Percentiles rank a stretch among this genome's conserved stretches.
Conservation (phyloP, 2,113 vertebrate genomes). For the Oceanites oceanicus region DNA sequence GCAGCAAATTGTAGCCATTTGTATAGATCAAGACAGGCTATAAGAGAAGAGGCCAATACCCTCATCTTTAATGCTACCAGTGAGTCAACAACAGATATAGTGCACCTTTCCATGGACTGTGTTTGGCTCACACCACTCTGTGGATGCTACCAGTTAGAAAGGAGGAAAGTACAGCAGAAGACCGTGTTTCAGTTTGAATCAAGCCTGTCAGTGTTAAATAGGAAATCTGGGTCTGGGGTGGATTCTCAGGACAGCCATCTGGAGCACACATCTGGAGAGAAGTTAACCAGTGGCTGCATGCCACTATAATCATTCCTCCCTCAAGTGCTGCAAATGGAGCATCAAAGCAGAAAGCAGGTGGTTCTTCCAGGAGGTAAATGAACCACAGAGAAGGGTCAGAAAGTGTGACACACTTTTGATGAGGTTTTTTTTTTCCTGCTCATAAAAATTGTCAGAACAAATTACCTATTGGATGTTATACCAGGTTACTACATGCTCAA, state of each 20-base stretch:
- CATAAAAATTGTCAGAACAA: conserved; percentile 50
- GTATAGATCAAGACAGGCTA: not conserved
- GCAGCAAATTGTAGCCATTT: not conserved
- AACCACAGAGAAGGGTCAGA: conserved; percentile 48
- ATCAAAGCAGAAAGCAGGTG: conserved; percentile 65
- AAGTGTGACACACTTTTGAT: not conserved
- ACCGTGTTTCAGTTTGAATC: conserved; percentile 1
- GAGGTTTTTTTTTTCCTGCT: not conserved
- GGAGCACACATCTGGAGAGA: conserved; percentile 58
- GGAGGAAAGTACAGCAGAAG: not conserved
- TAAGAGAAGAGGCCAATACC: not conserved
- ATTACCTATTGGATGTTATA: conserved; percentile 16
- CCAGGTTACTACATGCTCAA: not conserved
- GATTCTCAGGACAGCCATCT: conserved; percentile 47
- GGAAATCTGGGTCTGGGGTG: conserved; percentile 9
- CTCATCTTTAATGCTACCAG: not conserved
- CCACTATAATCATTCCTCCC: conserved; percentile 47
- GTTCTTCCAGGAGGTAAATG: conserved; percentile 57
- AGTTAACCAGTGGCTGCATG: conserved; percentile 47
- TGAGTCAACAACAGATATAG: not conserved
- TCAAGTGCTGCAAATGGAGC: conserved; percentile 52
- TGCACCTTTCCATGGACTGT: fast-evolving
- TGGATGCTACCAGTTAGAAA: not conserved
- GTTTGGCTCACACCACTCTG: not conserved
- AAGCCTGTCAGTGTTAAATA: not conserved